These are phyloP conservation scores for Aphidius colemani DNA, from an alignment of 2,888 invertebrate genomes.

Conservation along the genomic window DNA sequence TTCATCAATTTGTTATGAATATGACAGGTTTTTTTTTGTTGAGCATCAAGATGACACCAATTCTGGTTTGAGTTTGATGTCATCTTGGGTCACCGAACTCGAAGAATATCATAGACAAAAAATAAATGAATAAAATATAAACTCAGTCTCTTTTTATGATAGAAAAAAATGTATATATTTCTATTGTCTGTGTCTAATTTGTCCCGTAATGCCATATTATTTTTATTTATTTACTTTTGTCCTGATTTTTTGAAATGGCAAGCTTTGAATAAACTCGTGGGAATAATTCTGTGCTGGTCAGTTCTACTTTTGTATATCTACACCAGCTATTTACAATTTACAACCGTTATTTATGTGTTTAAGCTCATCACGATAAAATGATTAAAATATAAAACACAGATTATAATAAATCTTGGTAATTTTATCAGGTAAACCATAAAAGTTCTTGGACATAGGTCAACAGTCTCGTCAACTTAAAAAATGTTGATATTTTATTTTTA, in stretches of 20 bases:
- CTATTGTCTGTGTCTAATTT: not conserved
- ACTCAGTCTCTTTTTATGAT: not conserved
- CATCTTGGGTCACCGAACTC: slow-evolving; percentile 33
- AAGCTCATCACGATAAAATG: too few relatives aligned
- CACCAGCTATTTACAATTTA: too few relatives aligned
- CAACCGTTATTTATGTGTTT: too few relatives aligned
- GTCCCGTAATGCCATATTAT: not conserved
- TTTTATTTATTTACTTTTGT: not conserved
- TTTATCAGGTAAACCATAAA: too few relatives aligned
- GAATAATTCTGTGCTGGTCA: slow-evolving; percentile 11
- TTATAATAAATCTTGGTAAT: too few relatives aligned
- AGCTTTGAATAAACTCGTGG: slow-evolving; percentile 14
- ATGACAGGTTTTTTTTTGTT: too few relatives aligned
- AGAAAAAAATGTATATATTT: not conserved
- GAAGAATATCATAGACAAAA: slow-evolving; percentile 11
- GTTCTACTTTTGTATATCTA: not conserved
- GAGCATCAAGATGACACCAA: slow-evolving; percentile 36
- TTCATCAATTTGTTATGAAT: not conserved
- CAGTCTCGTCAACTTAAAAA: too few relatives aligned
- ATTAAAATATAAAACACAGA: too few relatives aligned
- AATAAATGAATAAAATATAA: too few relatives aligned
- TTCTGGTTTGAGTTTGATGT: slow-evolving; percentile 29
- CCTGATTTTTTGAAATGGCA: too few relatives aligned
- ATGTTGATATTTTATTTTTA: too few relatives aligned
- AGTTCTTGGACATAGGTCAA: too few relatives aligned